Conservation (phyloP, 2,113 vertebrate genomes). For the Nematolebias whitei region DNA sequence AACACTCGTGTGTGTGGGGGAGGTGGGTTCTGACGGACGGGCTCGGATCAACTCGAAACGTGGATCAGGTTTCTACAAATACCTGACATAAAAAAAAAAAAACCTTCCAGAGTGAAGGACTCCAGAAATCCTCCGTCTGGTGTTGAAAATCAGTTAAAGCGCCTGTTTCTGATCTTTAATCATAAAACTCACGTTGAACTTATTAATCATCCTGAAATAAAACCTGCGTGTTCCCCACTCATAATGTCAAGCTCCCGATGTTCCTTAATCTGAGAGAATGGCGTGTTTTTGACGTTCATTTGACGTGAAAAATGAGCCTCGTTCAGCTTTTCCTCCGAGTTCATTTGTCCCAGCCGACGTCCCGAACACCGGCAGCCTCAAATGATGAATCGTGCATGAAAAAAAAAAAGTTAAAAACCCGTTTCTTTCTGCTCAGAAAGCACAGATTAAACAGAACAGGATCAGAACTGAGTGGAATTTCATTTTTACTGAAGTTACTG, state of each 20-base stretch:
- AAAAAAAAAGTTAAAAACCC: no score
- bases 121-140: no score
- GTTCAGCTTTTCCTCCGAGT: neutral
- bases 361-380: neutral
- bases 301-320: neutral
- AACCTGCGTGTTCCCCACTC: neutral
- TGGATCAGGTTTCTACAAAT: no score
- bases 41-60: no score
- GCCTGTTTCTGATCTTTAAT: neutral
- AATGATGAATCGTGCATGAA: neutral
- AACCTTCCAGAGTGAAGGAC: no score
- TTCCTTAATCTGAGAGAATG: neutral
- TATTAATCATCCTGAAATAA: neutral
- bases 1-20: neutral
- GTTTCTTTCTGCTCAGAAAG: no score
- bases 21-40: no score
- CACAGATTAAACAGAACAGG: no score
- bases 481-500: no score
- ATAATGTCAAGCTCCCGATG: neutral
- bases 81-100: no score
- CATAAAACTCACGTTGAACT: neutral
- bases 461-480: no score
- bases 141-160: neutral
- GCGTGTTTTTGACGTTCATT: neutral
- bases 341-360: neutral